Percentiles rank a stretch among this genome's conserved stretches.
Conservation (phyloP, 2,113 vertebrate genomes). For the Opisthocomus hoazin region DNA sequence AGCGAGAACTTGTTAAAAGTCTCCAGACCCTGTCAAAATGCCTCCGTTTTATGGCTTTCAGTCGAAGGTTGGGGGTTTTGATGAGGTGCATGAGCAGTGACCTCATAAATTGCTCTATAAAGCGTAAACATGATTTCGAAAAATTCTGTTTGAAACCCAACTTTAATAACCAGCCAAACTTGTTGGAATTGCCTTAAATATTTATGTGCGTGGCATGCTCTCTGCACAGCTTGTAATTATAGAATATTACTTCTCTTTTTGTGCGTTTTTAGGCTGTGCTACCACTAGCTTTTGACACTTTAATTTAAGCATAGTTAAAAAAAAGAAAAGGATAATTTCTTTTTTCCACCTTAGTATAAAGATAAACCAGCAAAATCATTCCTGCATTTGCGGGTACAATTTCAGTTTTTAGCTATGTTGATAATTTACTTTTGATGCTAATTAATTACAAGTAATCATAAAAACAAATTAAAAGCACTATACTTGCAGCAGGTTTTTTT, state of each 20-base stretch:
- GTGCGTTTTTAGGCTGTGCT: background rate
- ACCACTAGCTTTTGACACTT: conserved; percentile 16
- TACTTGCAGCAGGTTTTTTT: conserved; percentile 62
- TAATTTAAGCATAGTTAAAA: conserved; percentile 15
- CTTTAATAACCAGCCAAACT: background rate
- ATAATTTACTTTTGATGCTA: conserved; percentile 75
- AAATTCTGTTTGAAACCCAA: conserved; percentile 11
- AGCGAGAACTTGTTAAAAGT: conserved; percentile 23
- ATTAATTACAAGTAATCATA: conserved; percentile 76
- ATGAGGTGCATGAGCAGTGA: conserved; percentile 12
- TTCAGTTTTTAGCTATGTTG: conserved; percentile 41
- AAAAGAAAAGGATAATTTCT: conserved; percentile 12
- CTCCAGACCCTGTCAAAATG: conserved; percentile 37
- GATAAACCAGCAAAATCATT: conserved; percentile 46
- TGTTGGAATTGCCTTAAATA: background rate
- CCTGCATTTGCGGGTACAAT: conserved; percentile 35
- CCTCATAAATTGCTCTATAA: conserved; percentile 22
- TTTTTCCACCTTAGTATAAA: conserved; percentile 44
- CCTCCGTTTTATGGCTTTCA: conserved; percentile 8
- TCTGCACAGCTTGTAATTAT: conserved; percentile 4
- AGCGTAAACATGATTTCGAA: background rate
- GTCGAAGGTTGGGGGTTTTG: background rate
- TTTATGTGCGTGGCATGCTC: background rate
- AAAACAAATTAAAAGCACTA: conserved; percentile 73
- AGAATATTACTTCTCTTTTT: conserved; percentile 1